Evolutionary conservation across 2,888 invertebrate species (phyloP).

Genomic region (Cerceris rybyensis): DNA sequence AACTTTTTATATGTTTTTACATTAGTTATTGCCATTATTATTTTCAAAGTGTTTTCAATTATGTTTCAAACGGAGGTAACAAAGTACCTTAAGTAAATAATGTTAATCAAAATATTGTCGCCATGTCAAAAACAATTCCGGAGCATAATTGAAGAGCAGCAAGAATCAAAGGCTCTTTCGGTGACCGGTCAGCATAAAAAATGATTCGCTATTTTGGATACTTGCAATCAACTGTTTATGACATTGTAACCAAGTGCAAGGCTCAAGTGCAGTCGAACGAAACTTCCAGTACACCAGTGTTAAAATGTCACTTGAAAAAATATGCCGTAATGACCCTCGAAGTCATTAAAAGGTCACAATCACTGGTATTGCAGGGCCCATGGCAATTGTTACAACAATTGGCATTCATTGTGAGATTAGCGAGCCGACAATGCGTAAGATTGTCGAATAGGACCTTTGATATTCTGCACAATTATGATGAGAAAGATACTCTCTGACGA

Average conservation of each 20-base stretch:
- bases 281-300: conserved; percentile 17
- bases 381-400: conserved; percentile 10
- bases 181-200: conserved; percentile 17
- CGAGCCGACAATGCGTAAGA: too few relatives aligned
- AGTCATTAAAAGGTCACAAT: conserved; percentile 21
- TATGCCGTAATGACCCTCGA: conserved; percentile 8
- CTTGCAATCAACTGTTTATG: conserved; percentile 35
- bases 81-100: neutral
- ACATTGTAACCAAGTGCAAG: conserved; percentile 24
- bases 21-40: too few relatives aligned
- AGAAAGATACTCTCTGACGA: too few relatives aligned
- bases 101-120: neutral
- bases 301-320: conserved; percentile 31
- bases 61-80: too few relatives aligned
- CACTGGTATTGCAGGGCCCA: conserved; percentile 13
- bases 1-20: too few relatives aligned
- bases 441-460: too few relatives aligned
- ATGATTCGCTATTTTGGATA: conserved; percentile 38
- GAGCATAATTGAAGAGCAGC: conserved; percentile 4
- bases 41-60: too few relatives aligned
- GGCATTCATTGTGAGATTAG: neutral
- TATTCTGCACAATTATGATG: too few relatives aligned
- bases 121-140: neutral
- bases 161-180: conserved; percentile 3
- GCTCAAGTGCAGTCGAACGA: neutral